Conservation (phyloP, 2,113 vertebrate species). For the Microcebus ravelobensis region DNA sequence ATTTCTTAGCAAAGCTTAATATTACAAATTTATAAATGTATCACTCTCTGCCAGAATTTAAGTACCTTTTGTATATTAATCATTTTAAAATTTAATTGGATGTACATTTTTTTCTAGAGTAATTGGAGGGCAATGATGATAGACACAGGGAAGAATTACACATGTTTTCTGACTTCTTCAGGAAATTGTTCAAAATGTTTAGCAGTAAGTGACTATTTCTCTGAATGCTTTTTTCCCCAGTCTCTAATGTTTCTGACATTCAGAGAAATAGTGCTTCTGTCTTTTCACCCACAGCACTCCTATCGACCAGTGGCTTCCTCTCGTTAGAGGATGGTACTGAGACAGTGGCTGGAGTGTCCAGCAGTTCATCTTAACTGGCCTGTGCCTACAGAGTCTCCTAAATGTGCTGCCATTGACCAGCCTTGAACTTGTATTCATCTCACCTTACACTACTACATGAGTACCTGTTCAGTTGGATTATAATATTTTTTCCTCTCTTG, state of each 20-base stretch:
- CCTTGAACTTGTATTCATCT: neutral
- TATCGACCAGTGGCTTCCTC: neutral
- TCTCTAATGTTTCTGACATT: neutral
- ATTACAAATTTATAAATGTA: neutral
- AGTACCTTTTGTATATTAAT: neutral
- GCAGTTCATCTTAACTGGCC: neutral
- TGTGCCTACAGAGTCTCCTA: neutral
- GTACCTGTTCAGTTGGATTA: neutral
- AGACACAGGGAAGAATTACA: neutral
- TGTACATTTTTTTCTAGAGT: neutral
- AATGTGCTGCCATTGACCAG: neutral
- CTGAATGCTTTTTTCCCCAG: neutral
- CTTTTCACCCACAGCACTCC: neutral
- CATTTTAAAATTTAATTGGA: neutral
- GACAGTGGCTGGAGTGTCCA: neutral
- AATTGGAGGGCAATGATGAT: neutral
- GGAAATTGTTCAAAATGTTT: neutral
- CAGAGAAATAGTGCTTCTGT: neutral
- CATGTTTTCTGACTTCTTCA: slow-evolving; percentile 17
- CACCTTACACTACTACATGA: neutral
- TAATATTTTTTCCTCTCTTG: neutral
- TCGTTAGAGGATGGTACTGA: neutral
- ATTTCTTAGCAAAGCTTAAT: neutral
- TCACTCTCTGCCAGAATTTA: neutral
- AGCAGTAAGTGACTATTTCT: neutral